Conservation (phyloP, 2,113 vertebrate genomes). For the Cinclus cinclus region DNA sequence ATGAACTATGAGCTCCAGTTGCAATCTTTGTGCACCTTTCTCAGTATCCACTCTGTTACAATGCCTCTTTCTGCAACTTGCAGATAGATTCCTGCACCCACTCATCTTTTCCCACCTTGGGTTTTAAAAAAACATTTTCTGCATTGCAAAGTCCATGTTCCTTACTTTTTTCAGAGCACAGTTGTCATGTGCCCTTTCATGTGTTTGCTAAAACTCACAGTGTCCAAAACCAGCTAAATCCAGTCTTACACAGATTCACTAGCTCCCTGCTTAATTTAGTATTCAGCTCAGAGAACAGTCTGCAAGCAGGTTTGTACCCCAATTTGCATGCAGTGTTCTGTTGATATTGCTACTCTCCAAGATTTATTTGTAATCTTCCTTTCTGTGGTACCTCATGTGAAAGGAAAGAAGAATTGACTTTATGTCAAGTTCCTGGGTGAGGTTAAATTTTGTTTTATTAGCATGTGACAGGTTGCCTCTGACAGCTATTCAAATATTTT, state of each 20-base stretch:
- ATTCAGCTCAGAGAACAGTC: background rate
- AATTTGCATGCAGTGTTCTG: background rate
- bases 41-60: background rate
- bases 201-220: background rate
- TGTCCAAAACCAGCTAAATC: background rate
- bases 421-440: background rate
- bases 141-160: background rate
- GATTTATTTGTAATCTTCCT: background rate
- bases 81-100: background rate
- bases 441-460: background rate
- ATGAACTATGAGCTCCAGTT: background rate
- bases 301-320: background rate
- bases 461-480: background rate
- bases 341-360: background rate
- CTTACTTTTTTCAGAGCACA: background rate
- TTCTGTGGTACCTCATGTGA: background rate
- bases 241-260: background rate
- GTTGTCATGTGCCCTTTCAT: background rate
- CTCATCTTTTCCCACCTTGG: background rate
- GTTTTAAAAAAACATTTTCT: background rate
- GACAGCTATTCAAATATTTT: background rate
- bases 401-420: background rate
- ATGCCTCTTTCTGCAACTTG: background rate
- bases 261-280: background rate
- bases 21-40: background rate